Conservation (phyloP, 2,797 vertebrate genomes). For the Catharus ustulatus region DNA sequence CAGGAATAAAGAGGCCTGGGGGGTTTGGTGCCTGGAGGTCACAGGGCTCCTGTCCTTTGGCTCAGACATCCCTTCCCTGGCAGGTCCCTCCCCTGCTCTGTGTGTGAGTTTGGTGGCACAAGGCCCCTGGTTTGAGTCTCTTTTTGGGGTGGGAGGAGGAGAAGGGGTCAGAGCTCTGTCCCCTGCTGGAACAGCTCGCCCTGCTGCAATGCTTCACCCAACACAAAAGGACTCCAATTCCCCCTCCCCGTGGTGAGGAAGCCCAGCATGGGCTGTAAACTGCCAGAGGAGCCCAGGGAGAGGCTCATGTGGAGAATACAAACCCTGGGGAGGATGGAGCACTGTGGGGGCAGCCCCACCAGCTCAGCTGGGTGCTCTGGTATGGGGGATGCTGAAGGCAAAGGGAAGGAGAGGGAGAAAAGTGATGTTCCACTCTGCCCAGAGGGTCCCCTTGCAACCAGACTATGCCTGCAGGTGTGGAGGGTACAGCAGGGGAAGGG, state of each 20-base stretch:
- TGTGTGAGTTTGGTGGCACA: rapidly evolving
- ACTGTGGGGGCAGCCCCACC: background rate
- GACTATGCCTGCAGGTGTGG: background rate
- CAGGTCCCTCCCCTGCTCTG: background rate
- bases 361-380: rapidly evolving
- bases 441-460: background rate
- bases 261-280: rapidly evolving
- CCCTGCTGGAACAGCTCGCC: background rate
- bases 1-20: background rate
- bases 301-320: rapidly evolving
- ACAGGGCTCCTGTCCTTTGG: background rate
- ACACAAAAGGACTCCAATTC: background rate
- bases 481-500: background rate
- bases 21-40: background rate
- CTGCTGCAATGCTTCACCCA: background rate
- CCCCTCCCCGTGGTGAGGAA: rapidly evolving
- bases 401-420: background rate
- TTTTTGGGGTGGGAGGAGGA: background rate
- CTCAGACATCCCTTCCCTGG: background rate
- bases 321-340: background rate
- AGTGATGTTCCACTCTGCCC: rapidly evolving
- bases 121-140: too few relatives aligned
- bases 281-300: background rate
- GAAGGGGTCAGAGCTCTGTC: background rate
- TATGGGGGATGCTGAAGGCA: rapidly evolving